Base-by-base conservation (phyloP, 2,888 invertebrate genomes). In the Philereme transversata region DNA sequence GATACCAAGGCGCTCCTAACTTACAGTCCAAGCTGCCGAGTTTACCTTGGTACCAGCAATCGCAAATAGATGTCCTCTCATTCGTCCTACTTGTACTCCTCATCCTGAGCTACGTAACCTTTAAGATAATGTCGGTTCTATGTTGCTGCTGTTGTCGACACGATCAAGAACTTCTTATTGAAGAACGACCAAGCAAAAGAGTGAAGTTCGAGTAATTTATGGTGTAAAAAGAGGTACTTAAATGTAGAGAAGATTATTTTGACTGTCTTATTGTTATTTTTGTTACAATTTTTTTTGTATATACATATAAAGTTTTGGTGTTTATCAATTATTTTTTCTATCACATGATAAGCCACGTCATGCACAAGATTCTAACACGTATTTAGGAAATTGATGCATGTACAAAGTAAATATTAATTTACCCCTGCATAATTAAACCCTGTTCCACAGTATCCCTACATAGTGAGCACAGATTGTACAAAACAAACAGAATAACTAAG, bases 1-100 rank as follows among this genome's bases (percentile, higher is more conserved):
- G 91, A 34, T 87, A 92, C 61, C 81, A 79, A 33, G 92, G 92
- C 3, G 84, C 90, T 9, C 89, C 89, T 0, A 86, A 91, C 68
- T 78, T 93, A 3, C 78, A 78, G 67, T 80, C 90, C 58, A 71
- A 80, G 45, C 85, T 88, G 72, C 81, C 86, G 0, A 78, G 74
- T 41, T 67, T 82, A 22, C 87, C 92, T 0, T 74, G 82, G 68
- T 90, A 91, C 76, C 85, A 87, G 65, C 86, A 90, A 63, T 72
- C 85, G 4, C 90, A 92, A 51, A 65, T 91, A 55, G 93, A 93
- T 68, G 88, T 93, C 41, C 67, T 91, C 9, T 83, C 85, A 1
- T 88, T 88, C 69, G 73, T 92, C 5, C 85, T 78, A 9, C 57
- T 90, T 7, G 84, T 90, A 0, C 62, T 81, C 4, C 87, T 86